Conservation (phyloP, 2,888 invertebrate species). For the Noctuana brunneofusca region DNA sequence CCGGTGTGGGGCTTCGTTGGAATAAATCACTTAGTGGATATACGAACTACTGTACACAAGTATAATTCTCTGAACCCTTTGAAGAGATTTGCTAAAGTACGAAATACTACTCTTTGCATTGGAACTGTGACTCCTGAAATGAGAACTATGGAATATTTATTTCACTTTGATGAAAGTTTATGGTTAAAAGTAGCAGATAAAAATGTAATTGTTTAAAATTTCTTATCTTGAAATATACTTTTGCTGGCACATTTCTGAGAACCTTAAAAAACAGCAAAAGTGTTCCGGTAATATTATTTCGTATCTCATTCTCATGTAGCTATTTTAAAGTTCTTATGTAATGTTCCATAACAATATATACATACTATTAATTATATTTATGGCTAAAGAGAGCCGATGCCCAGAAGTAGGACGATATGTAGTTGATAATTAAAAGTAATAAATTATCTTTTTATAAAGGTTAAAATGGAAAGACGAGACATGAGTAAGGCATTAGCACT, state of each 20-base stretch:
- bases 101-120: slow-evolving; percentile 74
- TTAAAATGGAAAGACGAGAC: neutral
- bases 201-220: slow-evolving; percentile 55
- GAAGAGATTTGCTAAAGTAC: slow-evolving; percentile 72
- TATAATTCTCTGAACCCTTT: slow-evolving; percentile 78
- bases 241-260: too few relatives aligned
- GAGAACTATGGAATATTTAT: slow-evolving; percentile 78
- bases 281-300: too few relatives aligned
- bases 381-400: too few relatives aligned
- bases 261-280: too few relatives aligned
- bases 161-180: slow-evolving; percentile 65
- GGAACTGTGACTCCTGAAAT: slow-evolving; percentile 78
- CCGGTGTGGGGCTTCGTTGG: slow-evolving; percentile 86
- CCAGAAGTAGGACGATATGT: too few relatives aligned
- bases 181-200: slow-evolving; percentile 61
- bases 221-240: too few relatives aligned
- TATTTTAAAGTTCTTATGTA: too few relatives aligned
- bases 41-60: slow-evolving; percentile 78
- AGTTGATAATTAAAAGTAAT: neutral
- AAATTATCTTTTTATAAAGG: neutral
- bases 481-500: slow-evolving; percentile 63
- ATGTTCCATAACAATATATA: too few relatives aligned
- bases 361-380: too few relatives aligned
- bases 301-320: too few relatives aligned
- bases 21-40: slow-evolving; percentile 80